Percentiles rank a stretch among this genome's conserved stretches.
Conservation (phyloP, 1,140 invertebrate genomes). For the Alviniconcha marisindica region DNA sequence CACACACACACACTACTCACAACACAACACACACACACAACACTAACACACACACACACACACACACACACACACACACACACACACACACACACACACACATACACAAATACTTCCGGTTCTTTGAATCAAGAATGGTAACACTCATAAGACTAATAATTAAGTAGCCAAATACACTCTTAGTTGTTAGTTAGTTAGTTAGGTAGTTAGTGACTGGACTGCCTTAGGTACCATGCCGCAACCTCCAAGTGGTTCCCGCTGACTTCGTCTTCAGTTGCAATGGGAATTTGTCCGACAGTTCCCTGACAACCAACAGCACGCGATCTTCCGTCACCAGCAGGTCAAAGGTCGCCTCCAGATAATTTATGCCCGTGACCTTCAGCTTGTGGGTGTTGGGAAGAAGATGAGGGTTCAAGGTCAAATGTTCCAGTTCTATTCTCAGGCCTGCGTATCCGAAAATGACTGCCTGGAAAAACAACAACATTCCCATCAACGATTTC, state of each 20-base stretch:
- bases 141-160: no score
- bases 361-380: conserved; percentile 62
- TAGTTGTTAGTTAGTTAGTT: no score
- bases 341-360: conserved; percentile 48
- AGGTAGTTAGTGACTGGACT: no score
- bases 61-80: neutral
- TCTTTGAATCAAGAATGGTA: no score
- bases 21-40: no score
- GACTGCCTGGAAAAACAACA: no score
- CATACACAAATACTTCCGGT: no score
- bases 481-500: no score
- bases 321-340: conserved; percentile 31
- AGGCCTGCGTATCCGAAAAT: conserved; percentile 76
- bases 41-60: no score
- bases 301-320: conserved; percentile 33
- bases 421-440: conserved; percentile 64
- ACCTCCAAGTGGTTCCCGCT: neutral
- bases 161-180: no score
- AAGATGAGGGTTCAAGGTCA: conserved; percentile 66
- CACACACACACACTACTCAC: no score
- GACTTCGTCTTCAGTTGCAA: neutral
- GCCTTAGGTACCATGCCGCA: neutral
- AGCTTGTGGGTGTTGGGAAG: conserved; percentile 59
- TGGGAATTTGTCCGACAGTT: neutral
- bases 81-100: neutral